These are phyloP conservation scores for Microplitis demolitor DNA, from an alignment of 1,140 invertebrate species.

Conservation along the genomic window DNA sequence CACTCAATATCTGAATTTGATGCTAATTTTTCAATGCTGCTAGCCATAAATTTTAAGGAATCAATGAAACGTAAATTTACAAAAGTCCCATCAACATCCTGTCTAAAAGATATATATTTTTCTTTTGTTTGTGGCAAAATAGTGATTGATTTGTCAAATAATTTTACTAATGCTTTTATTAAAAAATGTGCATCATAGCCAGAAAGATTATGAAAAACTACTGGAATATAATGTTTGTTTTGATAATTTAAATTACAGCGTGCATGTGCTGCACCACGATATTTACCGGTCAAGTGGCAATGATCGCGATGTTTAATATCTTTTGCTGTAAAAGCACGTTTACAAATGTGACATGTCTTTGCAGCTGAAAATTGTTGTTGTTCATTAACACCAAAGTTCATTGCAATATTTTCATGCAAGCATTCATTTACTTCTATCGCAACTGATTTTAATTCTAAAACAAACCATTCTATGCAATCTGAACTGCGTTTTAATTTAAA, in stretches of 20 bases:
- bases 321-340: slow-evolving; percentile 23
- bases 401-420: not conserved
- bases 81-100: slow-evolving; percentile 25
- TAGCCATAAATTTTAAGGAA: slow-evolving; percentile 36
- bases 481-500: slow-evolving; percentile 8
- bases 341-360: slow-evolving; percentile 33
- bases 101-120: slow-evolving; percentile 38
- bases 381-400: slow-evolving; percentile 4
- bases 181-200: slow-evolving; percentile 34
- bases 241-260: slow-evolving; percentile 49
- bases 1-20: slow-evolving; percentile 28
- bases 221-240: slow-evolving; percentile 24
- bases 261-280: slow-evolving; percentile 46
- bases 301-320: slow-evolving; percentile 42
- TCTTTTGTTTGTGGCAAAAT: slow-evolving; percentile 37
- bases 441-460: slow-evolving; percentile 31
- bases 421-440: slow-evolving; percentile 7
- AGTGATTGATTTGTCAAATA: slow-evolving; percentile 15
- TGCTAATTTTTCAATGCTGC: slow-evolving; percentile 32
- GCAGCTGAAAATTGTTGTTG: slow-evolving; percentile 11
- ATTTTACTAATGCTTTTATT: slow-evolving; percentile 28
- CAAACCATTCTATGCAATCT: slow-evolving; percentile 40
- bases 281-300: slow-evolving; percentile 45
- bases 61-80: slow-evolving; percentile 38
- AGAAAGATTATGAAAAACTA: slow-evolving; percentile 33